Evolutionary conservation across 2,113 vertebrate species (phyloP).

Genomic region (Sturnus vulgaris): DNA sequence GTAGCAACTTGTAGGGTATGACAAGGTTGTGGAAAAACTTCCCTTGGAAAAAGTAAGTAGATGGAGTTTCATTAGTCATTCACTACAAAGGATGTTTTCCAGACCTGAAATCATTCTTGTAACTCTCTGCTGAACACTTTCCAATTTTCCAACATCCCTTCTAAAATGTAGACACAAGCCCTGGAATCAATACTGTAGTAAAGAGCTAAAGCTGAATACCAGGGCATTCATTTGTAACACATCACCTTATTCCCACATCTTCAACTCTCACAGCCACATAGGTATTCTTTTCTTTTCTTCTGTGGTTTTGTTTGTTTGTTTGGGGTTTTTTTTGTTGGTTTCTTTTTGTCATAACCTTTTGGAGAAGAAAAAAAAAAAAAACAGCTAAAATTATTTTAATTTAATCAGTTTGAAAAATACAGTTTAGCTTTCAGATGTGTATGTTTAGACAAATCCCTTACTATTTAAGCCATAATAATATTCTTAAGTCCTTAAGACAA

Average conservation of each 20-base stretch:
- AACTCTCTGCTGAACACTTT: constrained; percentile 42
- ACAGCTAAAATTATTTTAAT: background rate
- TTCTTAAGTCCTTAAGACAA: background rate
- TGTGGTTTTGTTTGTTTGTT: too few species aligned
- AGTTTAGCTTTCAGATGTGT: background rate
- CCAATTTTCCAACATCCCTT: constrained; percentile 57
- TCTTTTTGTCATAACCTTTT: background rate
- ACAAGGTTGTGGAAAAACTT: constrained; percentile 58
- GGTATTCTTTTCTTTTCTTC: background rate
- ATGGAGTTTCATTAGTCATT: constrained; percentile 61
- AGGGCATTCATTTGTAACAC: background rate
- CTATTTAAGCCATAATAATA: background rate
- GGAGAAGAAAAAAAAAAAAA: too few species aligned
- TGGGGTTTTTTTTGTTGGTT: too few species aligned
- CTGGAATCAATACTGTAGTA: background rate
- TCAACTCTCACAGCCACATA: background rate
- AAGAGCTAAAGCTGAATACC: background rate
- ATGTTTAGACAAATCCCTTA: background rate
- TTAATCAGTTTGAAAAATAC: background rate
- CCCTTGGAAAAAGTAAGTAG: constrained; percentile 55
- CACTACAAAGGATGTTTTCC: constrained; percentile 64
- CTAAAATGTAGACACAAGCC: background rate
- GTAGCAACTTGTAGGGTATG: constrained; percentile 61
- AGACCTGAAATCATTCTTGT: constrained; percentile 64
- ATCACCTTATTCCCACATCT: background rate